Base-by-base conservation (phyloP, 2,113 vertebrate genomes). In the Cyanoliseus patagonus region DNA sequence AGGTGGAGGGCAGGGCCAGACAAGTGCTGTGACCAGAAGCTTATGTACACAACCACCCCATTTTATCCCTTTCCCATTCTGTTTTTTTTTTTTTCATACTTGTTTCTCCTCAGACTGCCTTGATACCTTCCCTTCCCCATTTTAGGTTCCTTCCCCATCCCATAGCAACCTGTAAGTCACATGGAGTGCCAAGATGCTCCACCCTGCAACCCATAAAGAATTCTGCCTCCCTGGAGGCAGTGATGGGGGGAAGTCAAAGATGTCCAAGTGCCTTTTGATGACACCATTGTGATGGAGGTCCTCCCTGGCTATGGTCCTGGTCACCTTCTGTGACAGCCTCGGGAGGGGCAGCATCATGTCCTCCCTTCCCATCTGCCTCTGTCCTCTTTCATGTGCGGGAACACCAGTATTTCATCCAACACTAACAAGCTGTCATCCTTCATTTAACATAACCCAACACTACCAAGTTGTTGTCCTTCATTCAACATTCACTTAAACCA, bases 11-110 rank as follows among this genome's bases (percentile, higher is more conserved):
- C 47, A 83, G 23, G 47, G 35, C 6, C 31, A 69, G 18, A 80
- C 16, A 33, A 83, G 6, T 0, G 0, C 3, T 1, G 47, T 46
- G 57, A 74, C 20, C 14, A 12, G 49, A 13, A 22, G 35, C 4
- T 39, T 30, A 33, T 2, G 12, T 30, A 57, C 9, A 39, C 9
- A 77, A 42, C 17, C 44, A 35, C 4, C 3, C 7, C 13, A 11
- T 84, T 81, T 81, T 91, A 66, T 67, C 18, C 20, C 15, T 41
- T 88, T 62, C 31, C 35, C 47, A 8, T 37, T 39, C 9, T 42
- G 3, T 33, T 79, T 67, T 62, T 79, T 79, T 67, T 62, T 79
- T 67, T 84, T 41, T 3, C 20, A 33, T 22, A 12, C 4, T 51
- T 46, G 5, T 51, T 79, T 13, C 23, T 67, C 31, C n/a, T 10